phyloP scores from a whole-genome alignment of 1,140 invertebrate species.

The Oedothorax gibbosus region DNA sequence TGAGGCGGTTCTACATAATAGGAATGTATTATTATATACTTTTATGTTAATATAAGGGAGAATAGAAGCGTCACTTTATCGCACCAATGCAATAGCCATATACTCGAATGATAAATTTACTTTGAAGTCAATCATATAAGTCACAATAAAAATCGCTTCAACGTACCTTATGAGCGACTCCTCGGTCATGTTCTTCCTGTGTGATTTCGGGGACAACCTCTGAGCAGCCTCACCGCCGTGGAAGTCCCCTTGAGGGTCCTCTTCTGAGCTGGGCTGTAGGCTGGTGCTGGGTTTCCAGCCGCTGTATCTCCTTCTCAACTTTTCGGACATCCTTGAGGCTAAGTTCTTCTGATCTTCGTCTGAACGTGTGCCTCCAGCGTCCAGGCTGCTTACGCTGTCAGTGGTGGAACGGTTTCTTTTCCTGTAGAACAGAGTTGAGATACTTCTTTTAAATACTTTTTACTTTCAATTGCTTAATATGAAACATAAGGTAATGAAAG shows the following conservation, averaged over 20 bases:
- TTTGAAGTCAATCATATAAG: too few species aligned
- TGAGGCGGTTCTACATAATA: too few species aligned
- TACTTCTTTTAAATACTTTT: too few species aligned
- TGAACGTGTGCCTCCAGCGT: background rate
- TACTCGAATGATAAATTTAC: too few species aligned
- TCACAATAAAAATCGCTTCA: background rate
- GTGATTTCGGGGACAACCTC: conserved; percentile 78
- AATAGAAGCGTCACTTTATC: too few species aligned
- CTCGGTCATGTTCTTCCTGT: conserved; percentile 71
- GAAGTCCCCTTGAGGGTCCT: conserved; percentile 69
- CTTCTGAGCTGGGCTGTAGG: conserved; percentile 55
- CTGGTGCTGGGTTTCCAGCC: conserved; percentile 68
- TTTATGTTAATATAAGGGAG: too few species aligned
- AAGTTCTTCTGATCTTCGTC: conserved; percentile 62
- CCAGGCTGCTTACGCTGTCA: conserved; percentile 20
- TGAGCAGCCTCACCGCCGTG: conserved; percentile 75
- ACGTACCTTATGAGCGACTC: conserved; percentile 77
- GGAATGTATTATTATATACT: too few species aligned
- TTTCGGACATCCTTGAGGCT: conserved; percentile 70
- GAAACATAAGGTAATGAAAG: too few species aligned
- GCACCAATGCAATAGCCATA: too few species aligned
- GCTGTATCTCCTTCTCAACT: conserved; percentile 69
- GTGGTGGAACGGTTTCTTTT: conserved; percentile 43
- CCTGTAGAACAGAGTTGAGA: background rate
- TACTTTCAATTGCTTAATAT: too few species aligned